Evolutionary conservation across 92 coral and sea anemone species (phyloP), one percentile per base, ranked within the genome.

Genomic region (Virgularia gustaviana): DNA sequence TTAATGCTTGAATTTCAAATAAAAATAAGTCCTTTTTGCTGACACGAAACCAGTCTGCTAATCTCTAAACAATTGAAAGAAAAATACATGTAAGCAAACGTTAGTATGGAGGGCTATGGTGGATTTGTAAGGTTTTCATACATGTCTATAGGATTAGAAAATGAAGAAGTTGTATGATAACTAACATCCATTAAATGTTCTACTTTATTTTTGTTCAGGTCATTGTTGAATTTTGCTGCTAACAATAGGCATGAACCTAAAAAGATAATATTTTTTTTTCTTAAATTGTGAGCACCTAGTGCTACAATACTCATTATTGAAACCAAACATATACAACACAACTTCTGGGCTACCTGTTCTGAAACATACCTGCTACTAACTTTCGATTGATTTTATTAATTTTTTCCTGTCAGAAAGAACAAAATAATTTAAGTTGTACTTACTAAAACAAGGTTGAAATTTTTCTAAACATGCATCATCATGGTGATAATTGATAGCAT

Each of bases 141-240:
- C 22, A 18, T 27, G 24, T 47, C 23, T n/a, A 47, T 1, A n/a
- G 23, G 20, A 19, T 47, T 47, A 47, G 1, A 3, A 47, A 47
- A 47, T 0, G 0, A 34, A 36, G 6, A 36, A 13, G 16, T 47
- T 16, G 35, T 30, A 11, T n/a, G n/a, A n/a, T n/a, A n/a, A 20
- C 89, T 70, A 78, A 92, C 99, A 67, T 94, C 90, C 4, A 94
- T 87, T 8, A 94, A 78, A 33, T 85, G 81, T 67, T 86, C 87
- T 59, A 90, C 79, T 55, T 85, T 75, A 6, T 74, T 94, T 42
- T 87, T 79, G 55, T 80, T 94, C 62, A 83, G 60, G 54, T 94
- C 99, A 74, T 87, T 91, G 78, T 89, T 94, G 52, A 94, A 87
- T 65, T 94, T 94, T 23, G 99, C 99, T 27, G 99, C 99, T 22